Conservation (phyloP, 2,113 vertebrate species). For the Pluvialis apricaria region DNA sequence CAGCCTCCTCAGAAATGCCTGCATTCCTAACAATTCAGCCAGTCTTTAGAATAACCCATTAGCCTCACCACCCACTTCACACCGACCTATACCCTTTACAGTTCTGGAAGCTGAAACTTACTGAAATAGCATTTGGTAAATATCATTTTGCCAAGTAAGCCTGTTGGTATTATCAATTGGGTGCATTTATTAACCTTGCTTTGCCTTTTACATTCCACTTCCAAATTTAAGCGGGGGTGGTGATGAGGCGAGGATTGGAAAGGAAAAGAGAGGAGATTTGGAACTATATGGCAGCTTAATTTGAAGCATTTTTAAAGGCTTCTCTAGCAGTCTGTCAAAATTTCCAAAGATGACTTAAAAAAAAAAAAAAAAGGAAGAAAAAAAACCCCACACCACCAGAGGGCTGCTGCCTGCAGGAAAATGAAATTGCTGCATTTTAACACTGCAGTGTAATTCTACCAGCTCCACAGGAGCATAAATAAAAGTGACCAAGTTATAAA, state of each 20-base stretch:
- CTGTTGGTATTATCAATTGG: not conserved
- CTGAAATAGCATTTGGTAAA: not conserved
- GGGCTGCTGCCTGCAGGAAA: constrained; percentile 33
- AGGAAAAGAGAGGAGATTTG: not conserved
- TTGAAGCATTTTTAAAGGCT: not conserved
- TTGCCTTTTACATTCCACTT: not conserved
- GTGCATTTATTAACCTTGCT: constrained; percentile 9
- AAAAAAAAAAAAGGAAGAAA: too few relatives aligned
- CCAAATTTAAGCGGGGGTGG: not conserved
- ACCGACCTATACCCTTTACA: not conserved
- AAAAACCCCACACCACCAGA: not conserved
- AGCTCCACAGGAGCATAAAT: constrained; percentile 25
- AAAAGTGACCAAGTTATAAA: constrained; percentile 44
- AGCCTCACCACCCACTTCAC: constrained; percentile 14
- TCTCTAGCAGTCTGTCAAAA: not conserved
- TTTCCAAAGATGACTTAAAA: not conserved
- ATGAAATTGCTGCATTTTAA: constrained; percentile 51
- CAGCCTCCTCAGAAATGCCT: constrained; percentile 52
- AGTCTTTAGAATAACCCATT: not conserved
- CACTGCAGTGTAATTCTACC: constrained; percentile 33
- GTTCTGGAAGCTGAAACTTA: not conserved
- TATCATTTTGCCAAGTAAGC: not conserved
- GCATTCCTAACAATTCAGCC: constrained; percentile 21
- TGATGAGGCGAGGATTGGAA: not conserved
- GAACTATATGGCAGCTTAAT: not conserved